Percentiles rank a stretch among this genome's conserved stretches.
Conservation (phyloP, 2,113 vertebrate genomes). For the Misgurnus mizolepis region DNA sequence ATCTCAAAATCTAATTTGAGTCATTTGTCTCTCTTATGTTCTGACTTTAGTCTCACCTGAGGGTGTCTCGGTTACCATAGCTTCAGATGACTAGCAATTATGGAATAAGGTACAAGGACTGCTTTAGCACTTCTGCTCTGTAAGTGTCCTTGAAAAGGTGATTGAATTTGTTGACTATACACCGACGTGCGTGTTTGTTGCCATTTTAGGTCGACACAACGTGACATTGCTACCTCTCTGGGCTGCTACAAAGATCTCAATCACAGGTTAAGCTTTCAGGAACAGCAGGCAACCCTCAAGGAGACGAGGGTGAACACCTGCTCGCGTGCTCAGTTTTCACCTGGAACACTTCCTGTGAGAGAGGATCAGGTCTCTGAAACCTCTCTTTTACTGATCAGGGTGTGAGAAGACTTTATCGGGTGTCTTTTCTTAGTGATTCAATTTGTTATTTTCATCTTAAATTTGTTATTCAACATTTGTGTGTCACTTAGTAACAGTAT, state of each 20-base stretch:
- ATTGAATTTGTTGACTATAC: neutral
- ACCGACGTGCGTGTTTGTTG: neutral
- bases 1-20: constrained; percentile 9
- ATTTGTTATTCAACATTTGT: neutral
- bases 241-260: constrained; percentile 6
- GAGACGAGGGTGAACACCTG: constrained; percentile 24
- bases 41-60: constrained; percentile 41
- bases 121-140: neutral
- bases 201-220: constrained; percentile 1
- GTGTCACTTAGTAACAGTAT: neutral
- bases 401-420: constrained; percentile 25
- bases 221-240: neutral
- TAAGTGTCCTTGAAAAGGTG: neutral
- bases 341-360: constrained; percentile 26
- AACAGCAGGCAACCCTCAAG: neutral
- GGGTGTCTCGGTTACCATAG: constrained; percentile 44
- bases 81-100: constrained; percentile 35
- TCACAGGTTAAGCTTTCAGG: constrained; percentile 29
- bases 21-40: neutral
- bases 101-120: constrained; percentile 30
- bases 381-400: constrained; percentile 35
- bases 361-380: constrained; percentile 23
- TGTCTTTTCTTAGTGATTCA: neutral
- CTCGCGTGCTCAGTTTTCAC: constrained; percentile 31
- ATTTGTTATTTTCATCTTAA: neutral